These are phyloP conservation scores for Takifugu bimaculatus DNA, from an alignment of 2,113 vertebrate genomes.

Conservation along the genomic window DNA sequence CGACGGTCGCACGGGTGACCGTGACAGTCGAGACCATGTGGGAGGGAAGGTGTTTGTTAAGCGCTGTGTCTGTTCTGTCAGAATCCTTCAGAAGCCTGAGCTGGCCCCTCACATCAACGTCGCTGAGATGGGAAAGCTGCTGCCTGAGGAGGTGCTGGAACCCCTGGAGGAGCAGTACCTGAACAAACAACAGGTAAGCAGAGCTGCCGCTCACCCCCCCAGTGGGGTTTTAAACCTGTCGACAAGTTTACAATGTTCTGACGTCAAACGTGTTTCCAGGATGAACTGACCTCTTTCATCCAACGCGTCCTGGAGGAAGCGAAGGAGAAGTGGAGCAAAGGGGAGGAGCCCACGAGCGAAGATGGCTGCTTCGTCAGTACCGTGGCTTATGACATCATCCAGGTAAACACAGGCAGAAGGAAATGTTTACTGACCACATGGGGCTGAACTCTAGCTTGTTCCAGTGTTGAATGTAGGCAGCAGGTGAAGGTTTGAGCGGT, in stretches of 20 bases:
- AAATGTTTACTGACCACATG: too few species aligned
- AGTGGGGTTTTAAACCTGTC: too few species aligned
- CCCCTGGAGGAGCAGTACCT: constrained; percentile 78
- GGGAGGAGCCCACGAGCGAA: constrained; percentile 64
- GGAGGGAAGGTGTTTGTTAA: too few species aligned
- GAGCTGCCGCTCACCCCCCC: not conserved
- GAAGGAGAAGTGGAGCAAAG: constrained; percentile 70
- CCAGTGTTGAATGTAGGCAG: too few species aligned
- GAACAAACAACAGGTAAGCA: constrained; percentile 72
- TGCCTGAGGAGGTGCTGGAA: constrained; percentile 65
- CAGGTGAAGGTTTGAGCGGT: too few species aligned
- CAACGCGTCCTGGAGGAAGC: constrained; percentile 69
- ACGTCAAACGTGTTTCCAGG: constrained; percentile 34
- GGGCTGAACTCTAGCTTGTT: too few species aligned
- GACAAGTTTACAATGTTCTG: too few species aligned
- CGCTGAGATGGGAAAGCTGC: constrained; percentile 74
- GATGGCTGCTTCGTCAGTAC: constrained; percentile 77
- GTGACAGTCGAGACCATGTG: too few species aligned
- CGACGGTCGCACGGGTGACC: not conserved
- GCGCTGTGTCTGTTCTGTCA: constrained; percentile 35
- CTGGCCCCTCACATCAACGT: constrained; percentile 67
- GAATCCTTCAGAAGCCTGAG: constrained; percentile 73
- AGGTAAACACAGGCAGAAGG: constrained; percentile 68
- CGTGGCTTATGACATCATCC: constrained; percentile 82
- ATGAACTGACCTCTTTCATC: constrained; percentile 48